Conservation (phyloP, 2,113 vertebrate species). For the Dicaeum eximium region DNA sequence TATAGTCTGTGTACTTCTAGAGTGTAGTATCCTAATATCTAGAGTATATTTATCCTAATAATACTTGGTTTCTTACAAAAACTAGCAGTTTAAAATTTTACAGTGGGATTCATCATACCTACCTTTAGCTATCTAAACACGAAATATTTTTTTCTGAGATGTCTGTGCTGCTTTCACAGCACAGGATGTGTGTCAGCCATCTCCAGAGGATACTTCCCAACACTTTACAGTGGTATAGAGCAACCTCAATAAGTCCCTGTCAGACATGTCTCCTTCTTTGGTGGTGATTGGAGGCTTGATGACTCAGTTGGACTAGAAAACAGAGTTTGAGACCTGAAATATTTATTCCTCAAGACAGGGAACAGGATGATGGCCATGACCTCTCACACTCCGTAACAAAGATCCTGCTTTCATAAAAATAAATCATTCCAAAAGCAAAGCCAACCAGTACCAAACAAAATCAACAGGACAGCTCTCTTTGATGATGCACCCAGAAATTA, state of each 20-base stretch:
- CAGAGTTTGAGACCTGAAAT: neutral
- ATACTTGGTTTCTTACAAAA: neutral
- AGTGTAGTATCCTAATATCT: neutral
- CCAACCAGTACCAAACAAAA: neutral
- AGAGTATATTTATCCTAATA: neutral
- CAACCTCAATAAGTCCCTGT: neutral
- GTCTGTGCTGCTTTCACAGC: neutral
- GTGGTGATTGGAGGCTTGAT: fast-evolving
- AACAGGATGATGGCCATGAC: neutral
- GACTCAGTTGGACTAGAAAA: neutral
- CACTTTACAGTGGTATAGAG: fast-evolving
- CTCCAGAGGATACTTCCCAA: neutral
- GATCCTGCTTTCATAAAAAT: neutral
- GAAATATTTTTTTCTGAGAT: neutral
- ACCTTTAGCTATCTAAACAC: neutral
- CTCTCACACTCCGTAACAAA: neutral
- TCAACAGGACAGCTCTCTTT: neutral
- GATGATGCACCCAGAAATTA: fast-evolving
- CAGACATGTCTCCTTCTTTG: neutral
- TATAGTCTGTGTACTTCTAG: neutral
- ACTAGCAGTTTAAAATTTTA: neutral
- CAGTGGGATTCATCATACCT: neutral
- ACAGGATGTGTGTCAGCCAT: neutral
- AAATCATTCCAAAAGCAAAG: neutral
- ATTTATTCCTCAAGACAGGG: neutral